Evolutionary conservation across 2,888 invertebrate genomes (phyloP).

Genomic region (Lasius platythorax): DNA sequence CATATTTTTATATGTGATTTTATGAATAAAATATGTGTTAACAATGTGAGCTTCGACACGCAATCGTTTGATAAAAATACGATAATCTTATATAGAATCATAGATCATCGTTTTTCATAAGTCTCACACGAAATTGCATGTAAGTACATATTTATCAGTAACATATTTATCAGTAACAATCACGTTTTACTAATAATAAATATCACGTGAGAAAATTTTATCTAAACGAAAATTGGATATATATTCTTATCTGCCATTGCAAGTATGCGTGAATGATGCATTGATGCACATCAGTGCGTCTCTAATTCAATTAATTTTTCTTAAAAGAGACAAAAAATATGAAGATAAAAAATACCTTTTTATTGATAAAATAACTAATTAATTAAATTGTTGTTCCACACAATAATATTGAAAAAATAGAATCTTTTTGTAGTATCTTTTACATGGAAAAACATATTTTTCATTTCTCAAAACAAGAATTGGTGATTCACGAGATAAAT

Average conservation of each 20-base stretch:
- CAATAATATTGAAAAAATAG: not conserved
- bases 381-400: not conserved
- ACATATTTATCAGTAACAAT: constrained; percentile 5
- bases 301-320: not conserved
- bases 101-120: not conserved
- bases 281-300: not conserved
- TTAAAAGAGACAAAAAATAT: not conserved
- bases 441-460: not conserved
- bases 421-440: not conserved
- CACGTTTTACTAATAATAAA: not conserved
- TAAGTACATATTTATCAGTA: constrained; percentile 7
- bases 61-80: not conserved
- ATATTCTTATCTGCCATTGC: not conserved
- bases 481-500: not conserved
- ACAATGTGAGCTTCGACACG: not conserved
- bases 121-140: not conserved
- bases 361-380: not conserved
- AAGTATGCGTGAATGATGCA: not conserved
- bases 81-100: not conserved
- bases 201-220: not conserved
- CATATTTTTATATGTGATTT: not conserved
- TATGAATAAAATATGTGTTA: not conserved
- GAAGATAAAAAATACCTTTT: not conserved
- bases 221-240: not conserved
- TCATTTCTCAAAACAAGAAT: not conserved